Evolutionary conservation across 2,888 invertebrate species (phyloP).

Genomic region (Lasioglossum vierecki): DNA sequence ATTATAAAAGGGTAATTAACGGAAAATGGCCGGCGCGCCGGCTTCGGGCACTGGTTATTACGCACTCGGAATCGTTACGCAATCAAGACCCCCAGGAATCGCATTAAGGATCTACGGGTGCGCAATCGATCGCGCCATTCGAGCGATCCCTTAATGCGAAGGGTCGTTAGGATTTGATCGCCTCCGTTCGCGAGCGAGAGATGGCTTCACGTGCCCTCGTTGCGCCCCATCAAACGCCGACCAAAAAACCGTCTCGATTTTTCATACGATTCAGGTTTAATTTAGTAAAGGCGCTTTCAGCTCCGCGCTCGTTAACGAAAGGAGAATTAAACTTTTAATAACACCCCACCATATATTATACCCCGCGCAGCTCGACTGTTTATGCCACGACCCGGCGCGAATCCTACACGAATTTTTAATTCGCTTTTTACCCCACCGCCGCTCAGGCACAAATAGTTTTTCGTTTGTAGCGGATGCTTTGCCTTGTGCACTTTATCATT

Average conservation of each 20-base stretch:
- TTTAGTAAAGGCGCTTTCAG: neutral
- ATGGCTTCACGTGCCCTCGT: conserved; percentile 27
- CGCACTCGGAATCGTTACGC: conserved; percentile 65
- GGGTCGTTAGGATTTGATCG: conserved; percentile 74
- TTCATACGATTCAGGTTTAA: conserved; percentile 16
- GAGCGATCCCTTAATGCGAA: conserved; percentile 71
- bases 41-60: conserved; percentile 56
- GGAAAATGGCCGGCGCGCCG: conserved; percentile 36
- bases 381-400: neutral
- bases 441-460: neutral
- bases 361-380: neutral
- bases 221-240: neutral
- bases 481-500: neutral
- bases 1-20: conserved; percentile 60
- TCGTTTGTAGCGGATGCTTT: neutral
- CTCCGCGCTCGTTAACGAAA: neutral
- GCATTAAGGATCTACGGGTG: conserved; percentile 60
- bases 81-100: conserved; percentile 61
- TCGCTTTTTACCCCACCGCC: neutral
- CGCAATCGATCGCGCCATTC: conserved; percentile 68
- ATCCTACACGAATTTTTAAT: neutral
- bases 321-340: neutral
- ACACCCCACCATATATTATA: neutral
- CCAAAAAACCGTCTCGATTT: neutral
- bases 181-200: conserved; percentile 42